Conservation (phyloP, 2,113 vertebrate genomes). For the Natator depressus region DNA sequence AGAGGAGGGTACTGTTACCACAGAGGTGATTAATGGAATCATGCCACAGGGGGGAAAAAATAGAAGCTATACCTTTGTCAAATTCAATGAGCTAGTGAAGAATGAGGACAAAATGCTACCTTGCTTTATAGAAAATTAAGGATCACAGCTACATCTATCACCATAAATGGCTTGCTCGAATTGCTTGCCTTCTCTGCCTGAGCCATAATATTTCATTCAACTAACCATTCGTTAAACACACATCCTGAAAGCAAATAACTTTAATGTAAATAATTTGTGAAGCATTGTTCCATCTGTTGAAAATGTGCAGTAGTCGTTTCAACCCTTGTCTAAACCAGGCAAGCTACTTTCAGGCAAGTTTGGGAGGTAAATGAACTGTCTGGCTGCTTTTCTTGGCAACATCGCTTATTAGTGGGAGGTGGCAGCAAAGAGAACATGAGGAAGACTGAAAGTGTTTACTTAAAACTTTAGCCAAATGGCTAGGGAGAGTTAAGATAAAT, state of each 20-base stretch:
- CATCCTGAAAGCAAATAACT: slow-evolving; percentile 76
- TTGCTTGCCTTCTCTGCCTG: slow-evolving; percentile 64
- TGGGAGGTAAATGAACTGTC: slow-evolving; percentile 82
- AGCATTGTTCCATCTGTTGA: slow-evolving; percentile 76
- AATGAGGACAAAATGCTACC: slow-evolving; percentile 58
- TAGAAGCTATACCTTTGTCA: slow-evolving; percentile 64
- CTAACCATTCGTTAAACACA: slow-evolving; percentile 72
- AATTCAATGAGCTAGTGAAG: slow-evolving; percentile 52
- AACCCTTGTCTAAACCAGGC: slow-evolving; percentile 77
- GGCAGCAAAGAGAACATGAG: slow-evolving; percentile 79
- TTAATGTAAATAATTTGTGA: slow-evolving; percentile 73
- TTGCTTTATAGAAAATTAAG: slow-evolving; percentile 60
- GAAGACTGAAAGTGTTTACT: slow-evolving; percentile 82
- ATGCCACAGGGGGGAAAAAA: slow-evolving; percentile 51
- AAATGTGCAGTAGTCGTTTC: slow-evolving; percentile 78
- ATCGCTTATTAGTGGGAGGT: slow-evolving; percentile 79
- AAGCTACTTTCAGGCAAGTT: slow-evolving; percentile 77
- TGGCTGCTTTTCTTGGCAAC: slow-evolving; percentile 81
- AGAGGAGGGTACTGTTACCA: slow-evolving; percentile 18
- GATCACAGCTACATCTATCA: slow-evolving; percentile 69
- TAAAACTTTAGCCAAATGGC: slow-evolving; percentile 83
- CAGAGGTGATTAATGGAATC: slow-evolving; percentile 28
- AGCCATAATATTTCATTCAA: slow-evolving; percentile 73
- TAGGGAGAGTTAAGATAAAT: slow-evolving; percentile 80
- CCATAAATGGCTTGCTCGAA: slow-evolving; percentile 69